Evolutionary conservation across 2,113 vertebrate species (phyloP).

Genomic region (Microtus pennsylvanicus): DNA sequence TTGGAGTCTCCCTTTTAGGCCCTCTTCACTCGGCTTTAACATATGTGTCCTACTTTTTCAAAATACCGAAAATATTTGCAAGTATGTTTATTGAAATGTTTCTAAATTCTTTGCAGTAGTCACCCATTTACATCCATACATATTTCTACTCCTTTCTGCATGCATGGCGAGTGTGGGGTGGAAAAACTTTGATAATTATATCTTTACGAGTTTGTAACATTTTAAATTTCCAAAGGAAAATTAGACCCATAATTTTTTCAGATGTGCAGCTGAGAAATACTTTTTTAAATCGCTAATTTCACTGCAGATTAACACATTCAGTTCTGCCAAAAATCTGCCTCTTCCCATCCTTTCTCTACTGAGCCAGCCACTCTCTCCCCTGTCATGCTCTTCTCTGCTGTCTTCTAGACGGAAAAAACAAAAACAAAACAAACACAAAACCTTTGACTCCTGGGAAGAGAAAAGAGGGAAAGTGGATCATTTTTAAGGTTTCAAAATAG

Average conservation of each 20-base stretch:
- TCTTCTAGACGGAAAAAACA: conserved; percentile 32
- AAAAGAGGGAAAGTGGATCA: neutral
- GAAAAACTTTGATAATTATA: conserved; percentile 80
- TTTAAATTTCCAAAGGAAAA: conserved; percentile 83
- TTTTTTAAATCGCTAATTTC: conserved; percentile 84
- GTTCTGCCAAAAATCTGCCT: conserved; percentile 83
- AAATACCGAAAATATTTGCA: conserved; percentile 85
- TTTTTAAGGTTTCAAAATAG: neutral
- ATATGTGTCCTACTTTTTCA: conserved; percentile 85
- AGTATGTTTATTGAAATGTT: conserved; percentile 86
- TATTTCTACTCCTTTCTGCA: conserved; percentile 72
- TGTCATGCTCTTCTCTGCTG: conserved; percentile 60
- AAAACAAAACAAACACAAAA: conserved; percentile 51
- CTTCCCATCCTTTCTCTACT: conserved; percentile 59
- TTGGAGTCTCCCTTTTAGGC: conserved; percentile 80
- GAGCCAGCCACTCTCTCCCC: conserved; percentile 63
- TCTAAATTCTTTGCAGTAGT: conserved; percentile 82
- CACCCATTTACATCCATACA: conserved; percentile 80
- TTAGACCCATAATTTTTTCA: conserved; percentile 82
- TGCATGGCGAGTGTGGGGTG: conserved; percentile 74
- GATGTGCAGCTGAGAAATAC: conserved; percentile 83
- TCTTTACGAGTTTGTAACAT: conserved; percentile 77
- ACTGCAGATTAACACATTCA: conserved; percentile 82
- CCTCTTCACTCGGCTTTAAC: conserved; percentile 79
- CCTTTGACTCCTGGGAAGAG: neutral